Conservation (phyloP, 2,113 vertebrate genomes). For the Ascaphus truei region DNA sequence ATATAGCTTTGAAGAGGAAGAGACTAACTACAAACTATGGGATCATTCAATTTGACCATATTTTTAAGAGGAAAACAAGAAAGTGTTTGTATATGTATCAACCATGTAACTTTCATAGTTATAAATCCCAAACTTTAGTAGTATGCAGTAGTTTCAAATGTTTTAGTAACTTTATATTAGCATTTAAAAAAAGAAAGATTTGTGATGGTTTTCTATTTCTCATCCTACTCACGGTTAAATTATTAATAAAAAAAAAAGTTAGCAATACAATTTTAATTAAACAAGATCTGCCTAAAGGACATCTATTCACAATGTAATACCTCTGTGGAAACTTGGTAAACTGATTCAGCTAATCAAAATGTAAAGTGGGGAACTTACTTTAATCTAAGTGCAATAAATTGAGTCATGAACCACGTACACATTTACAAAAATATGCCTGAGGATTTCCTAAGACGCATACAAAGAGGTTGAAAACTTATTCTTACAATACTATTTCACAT, state of each 20-base stretch:
- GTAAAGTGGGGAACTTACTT: slow-evolving; percentile 8
- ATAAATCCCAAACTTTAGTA: too few species aligned
- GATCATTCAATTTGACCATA: too few species aligned
- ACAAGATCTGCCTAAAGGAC: slow-evolving; percentile 18
- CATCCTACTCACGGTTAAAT: background rate
- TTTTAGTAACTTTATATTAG: too few species aligned
- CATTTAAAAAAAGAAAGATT: too few species aligned
- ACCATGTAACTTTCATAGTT: too few species aligned
- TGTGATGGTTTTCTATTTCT: slow-evolving; percentile 2
- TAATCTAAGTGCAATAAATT: slow-evolving; percentile 5
- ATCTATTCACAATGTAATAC: slow-evolving; percentile 24
- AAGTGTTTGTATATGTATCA: too few species aligned
- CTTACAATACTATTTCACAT: background rate
- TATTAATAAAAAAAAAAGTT: slow-evolving; percentile 25
- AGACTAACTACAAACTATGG: too few species aligned
- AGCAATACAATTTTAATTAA: slow-evolving; percentile 32
- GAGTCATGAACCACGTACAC: slow-evolving; percentile 17
- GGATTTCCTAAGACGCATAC: background rate
- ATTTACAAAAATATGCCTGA: slow-evolving; percentile 11
- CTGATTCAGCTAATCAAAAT: slow-evolving; percentile 17
- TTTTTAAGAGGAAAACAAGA: too few species aligned
- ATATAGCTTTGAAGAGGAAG: too few species aligned
- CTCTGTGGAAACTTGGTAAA: background rate
- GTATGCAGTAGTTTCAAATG: too few species aligned
- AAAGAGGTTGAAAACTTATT: slow-evolving; percentile 8